phyloP scores from a whole-genome alignment of 2,797 vertebrate species.

The Lophius americanus region DNA sequence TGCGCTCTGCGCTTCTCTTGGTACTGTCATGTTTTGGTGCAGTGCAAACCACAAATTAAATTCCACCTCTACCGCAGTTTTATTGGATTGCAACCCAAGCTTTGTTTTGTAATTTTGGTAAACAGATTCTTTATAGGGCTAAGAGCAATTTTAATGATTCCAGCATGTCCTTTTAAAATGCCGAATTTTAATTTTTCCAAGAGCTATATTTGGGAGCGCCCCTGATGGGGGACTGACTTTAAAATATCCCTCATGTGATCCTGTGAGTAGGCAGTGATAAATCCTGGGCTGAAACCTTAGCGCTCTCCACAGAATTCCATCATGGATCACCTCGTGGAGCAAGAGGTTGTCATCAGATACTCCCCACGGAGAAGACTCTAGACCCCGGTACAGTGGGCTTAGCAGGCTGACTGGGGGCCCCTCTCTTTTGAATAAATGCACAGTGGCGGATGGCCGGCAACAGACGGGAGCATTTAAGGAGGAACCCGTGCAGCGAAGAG shows the following conservation, averaged over 20 bases:
- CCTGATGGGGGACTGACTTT: constrained; percentile 28
- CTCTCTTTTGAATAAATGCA: constrained; percentile 54
- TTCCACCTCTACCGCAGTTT: neutral
- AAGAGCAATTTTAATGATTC: neutral
- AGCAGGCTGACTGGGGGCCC: constrained; percentile 30
- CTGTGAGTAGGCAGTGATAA: constrained; percentile 36
- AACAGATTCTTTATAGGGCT: neutral
- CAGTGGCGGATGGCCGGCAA: constrained; percentile 53
- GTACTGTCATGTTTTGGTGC: neutral
- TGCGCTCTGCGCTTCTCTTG: too few species aligned
- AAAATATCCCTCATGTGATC: constrained; percentile 53
- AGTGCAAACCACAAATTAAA: neutral
- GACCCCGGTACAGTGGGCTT: constrained; percentile 49
- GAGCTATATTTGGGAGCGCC: neutral
- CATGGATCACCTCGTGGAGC: constrained; percentile 52
- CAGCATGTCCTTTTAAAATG: neutral
- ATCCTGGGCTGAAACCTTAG: constrained; percentile 46
- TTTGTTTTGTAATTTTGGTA: neutral
- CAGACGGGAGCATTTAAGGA: constrained; percentile 76
- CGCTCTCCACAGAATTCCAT: constrained; percentile 33
- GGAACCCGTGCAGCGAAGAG: constrained; percentile 45
- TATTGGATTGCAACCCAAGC: neutral
- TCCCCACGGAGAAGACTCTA: constrained; percentile 51
- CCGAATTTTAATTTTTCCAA: constrained; percentile 20
- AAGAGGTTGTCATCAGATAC: constrained; percentile 57